Conservation (phyloP, 2,797 vertebrate species). For the Urosaurus nigricauda region DNA sequence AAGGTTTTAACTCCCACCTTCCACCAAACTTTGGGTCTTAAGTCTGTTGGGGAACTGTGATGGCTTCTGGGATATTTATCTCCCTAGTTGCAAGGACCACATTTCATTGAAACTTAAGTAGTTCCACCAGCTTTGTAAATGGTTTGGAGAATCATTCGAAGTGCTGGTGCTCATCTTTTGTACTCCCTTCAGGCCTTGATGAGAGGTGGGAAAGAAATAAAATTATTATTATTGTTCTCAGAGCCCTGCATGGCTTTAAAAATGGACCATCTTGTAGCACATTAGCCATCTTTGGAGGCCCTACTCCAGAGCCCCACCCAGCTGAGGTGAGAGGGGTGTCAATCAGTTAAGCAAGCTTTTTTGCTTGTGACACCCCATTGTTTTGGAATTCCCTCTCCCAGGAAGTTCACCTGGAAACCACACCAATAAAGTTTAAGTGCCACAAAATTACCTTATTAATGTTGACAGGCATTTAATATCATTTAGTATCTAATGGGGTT, state of each 20-base stretch:
- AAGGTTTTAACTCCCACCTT: not conserved
- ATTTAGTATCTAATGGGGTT: not conserved
- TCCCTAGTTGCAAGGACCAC: not conserved
- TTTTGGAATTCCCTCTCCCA: not conserved
- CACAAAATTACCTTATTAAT: not conserved
- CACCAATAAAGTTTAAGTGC: not conserved
- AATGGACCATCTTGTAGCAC: too few relatives aligned
- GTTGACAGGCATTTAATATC: not conserved
- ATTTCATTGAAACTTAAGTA: not conserved
- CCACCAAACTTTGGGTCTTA: not conserved
- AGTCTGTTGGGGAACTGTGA: not conserved
- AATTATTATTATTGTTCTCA: not conserved
- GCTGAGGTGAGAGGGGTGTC: not conserved
- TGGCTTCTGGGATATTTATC: not conserved
- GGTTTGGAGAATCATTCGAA: not conserved
- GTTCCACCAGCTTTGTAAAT: too few relatives aligned
- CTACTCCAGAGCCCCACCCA: not conserved
- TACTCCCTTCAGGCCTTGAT: too few relatives aligned
- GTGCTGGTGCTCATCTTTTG: not conserved
- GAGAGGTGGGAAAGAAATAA: too few relatives aligned
- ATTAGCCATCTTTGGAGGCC: not conserved
- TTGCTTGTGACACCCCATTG: not conserved
- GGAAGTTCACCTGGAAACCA: not conserved
- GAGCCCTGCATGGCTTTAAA: not conserved
- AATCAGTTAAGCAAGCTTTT: not conserved